Percentiles rank a stretch among this genome's conserved stretches.
These are phyloP conservation scores for Apoda limacodes DNA, from an alignment of 2,888 invertebrate genomes.

Conservation along the genomic window DNA sequence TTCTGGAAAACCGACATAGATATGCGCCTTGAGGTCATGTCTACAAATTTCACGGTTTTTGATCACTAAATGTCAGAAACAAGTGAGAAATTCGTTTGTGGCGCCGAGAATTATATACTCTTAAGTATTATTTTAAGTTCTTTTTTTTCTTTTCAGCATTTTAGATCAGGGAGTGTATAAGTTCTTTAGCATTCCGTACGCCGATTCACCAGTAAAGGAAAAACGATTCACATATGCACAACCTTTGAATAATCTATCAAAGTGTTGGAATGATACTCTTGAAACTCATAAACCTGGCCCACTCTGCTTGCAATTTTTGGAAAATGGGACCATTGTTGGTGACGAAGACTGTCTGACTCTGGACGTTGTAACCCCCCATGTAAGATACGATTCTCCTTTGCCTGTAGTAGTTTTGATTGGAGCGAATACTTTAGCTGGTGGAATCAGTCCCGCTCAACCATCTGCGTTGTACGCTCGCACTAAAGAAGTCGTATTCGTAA, in stretches of 20 bases:
- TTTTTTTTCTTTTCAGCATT: slow-evolving; percentile 55
- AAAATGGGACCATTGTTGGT: slow-evolving; percentile 75
- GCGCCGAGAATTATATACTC: not conserved
- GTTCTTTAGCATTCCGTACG: slow-evolving; percentile 87
- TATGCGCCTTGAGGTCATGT: no score
- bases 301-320: slow-evolving; percentile 77
- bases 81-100: not conserved
- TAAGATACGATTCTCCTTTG: slow-evolving; percentile 80
- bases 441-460: slow-evolving; percentile 79
- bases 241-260: slow-evolving; percentile 73
- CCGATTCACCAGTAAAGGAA: slow-evolving; percentile 76
- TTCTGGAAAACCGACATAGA: no score
- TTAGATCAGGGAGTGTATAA: slow-evolving; percentile 83
- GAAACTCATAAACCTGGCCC: slow-evolving; percentile 75
- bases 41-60: no score
- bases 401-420: slow-evolving; percentile 88
- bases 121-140: no score
- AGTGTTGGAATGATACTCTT: slow-evolving; percentile 84
- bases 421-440: slow-evolving; percentile 82
- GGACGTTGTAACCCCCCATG: slow-evolving; percentile 85
- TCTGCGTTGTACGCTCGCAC: slow-evolving; percentile 81
- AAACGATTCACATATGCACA: slow-evolving; percentile 79
- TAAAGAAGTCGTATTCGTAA: slow-evolving; percentile 86
- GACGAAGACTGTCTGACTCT: slow-evolving; percentile 86
- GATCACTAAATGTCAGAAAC: no score